A percentile compares a stretch with the other conserved stretches of the same genome.
Evolutionary conservation across 2,797 vertebrate species (phyloP).

Genomic region (Pteropus rufus): DNA sequence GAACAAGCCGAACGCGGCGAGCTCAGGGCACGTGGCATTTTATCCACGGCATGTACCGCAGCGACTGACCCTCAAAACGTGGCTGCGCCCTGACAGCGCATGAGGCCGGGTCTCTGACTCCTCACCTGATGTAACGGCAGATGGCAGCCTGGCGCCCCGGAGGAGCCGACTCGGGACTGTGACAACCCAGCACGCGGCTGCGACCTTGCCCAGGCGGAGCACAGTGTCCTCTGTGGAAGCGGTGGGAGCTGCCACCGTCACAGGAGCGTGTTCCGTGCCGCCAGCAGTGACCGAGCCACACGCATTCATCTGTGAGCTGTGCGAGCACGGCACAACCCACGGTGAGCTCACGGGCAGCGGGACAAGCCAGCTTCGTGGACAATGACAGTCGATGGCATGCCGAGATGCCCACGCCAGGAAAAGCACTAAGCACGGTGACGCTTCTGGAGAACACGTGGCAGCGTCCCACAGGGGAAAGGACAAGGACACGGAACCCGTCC

Average conservation of each 20-base stretch:
- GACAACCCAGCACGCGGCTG: not conserved
- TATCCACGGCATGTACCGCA: not conserved
- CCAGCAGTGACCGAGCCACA: rapidly evolving
- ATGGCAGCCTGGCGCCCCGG: not conserved
- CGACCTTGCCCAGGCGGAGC: not conserved
- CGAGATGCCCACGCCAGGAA: not conserved
- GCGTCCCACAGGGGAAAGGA: not conserved
- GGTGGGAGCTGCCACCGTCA: too few species aligned
- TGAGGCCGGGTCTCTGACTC: not conserved
- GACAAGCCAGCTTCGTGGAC: not conserved
- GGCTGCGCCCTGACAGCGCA: too few species aligned
- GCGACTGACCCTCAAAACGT: not conserved
- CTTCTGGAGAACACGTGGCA: not conserved
- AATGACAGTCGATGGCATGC: not conserved
- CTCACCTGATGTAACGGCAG: not conserved
- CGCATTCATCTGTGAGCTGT: not conserved
- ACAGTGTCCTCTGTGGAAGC: not conserved
- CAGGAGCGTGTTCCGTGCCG: not conserved
- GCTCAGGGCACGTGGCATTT: not conserved
- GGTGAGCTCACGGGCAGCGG: not conserved
- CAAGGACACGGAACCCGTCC: not conserved
- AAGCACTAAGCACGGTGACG: not conserved
- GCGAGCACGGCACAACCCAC: not conserved
- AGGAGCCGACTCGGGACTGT: not conserved
- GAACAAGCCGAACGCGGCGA: not conserved